phyloP scores from a whole-genome alignment of 1,140 invertebrate species.

The Agrilus planipennis region DNA sequence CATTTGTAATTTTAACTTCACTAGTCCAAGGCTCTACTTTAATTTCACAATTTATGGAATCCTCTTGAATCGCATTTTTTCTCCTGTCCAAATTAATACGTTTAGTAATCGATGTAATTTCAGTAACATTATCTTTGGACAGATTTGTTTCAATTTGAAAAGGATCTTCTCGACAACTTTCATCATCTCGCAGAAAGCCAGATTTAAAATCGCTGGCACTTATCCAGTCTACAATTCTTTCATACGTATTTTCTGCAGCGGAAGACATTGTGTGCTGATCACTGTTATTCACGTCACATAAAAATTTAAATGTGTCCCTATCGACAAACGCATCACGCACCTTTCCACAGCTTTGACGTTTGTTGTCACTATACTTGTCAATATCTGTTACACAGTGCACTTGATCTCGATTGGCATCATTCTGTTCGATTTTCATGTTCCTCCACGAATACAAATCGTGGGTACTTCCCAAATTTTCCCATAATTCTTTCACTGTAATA shows the following conservation, averaged over 20 bases:
- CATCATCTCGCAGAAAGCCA: too few species aligned
- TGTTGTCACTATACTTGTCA: too few species aligned
- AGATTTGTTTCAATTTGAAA: neutral
- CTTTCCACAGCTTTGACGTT: too few species aligned
- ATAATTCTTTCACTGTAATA: too few species aligned
- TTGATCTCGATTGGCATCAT: too few species aligned
- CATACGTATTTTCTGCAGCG: slow-evolving; percentile 15
- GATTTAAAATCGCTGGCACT: slow-evolving; percentile 23
- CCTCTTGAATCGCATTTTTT: slow-evolving; percentile 1
- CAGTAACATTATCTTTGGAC: slow-evolving; percentile 14
- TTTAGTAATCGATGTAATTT: slow-evolving; percentile 22
- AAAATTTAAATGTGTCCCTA: slow-evolving; percentile 9
- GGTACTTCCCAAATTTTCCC: too few species aligned
- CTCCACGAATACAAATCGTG: too few species aligned
- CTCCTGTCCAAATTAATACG: slow-evolving; percentile 4
- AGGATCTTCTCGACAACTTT: slow-evolving; percentile 9
- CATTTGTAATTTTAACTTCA: too few species aligned
- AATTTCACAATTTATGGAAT: too few species aligned
- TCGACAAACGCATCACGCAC: neutral
- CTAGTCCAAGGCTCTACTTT: too few species aligned
- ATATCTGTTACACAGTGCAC: too few species aligned
- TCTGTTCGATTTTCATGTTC: too few species aligned
- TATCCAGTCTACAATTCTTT: slow-evolving; percentile 26
- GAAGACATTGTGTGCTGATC: slow-evolving; percentile 4
- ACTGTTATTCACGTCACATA: slow-evolving; percentile 12